Percentiles rank a stretch among this genome's conserved stretches.
Conservation (phyloP, 2,797 vertebrate species). For the Eulemur rubriventer region DNA sequence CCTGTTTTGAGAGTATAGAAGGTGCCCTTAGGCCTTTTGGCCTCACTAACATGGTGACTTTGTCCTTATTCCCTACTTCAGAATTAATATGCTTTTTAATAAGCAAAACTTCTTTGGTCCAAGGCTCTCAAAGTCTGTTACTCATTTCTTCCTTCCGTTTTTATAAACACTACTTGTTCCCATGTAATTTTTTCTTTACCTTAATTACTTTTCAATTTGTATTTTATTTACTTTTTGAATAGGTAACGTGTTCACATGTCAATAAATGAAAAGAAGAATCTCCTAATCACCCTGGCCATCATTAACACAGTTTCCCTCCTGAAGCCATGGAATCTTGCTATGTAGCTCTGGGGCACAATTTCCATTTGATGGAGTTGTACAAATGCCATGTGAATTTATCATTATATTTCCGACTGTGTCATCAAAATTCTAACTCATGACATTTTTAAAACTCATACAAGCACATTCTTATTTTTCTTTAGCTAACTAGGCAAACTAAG, state of each 20-base stretch:
- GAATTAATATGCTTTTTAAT: background rate
- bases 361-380: background rate
- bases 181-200: background rate
- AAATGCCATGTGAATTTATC: background rate
- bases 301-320: background rate
- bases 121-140: background rate
- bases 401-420: background rate
- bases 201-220: background rate
- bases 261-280: background rate
- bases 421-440: background rate
- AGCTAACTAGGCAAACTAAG: background rate
- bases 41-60: background rate
- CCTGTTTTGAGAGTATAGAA: background rate
- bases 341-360: background rate
- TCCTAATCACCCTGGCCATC: background rate
- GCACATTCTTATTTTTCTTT: background rate
- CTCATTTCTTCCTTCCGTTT: background rate
- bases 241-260: background rate
- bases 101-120: background rate
- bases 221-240: background rate
- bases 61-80: background rate
- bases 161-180: background rate
- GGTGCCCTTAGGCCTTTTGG: background rate
- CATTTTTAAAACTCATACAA: background rate
- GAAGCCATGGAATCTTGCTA: background rate